Evolutionary conservation across 2,797 vertebrate species (phyloP), one percentile per base, ranked within the genome.

Genomic region (Pantherophis vulpinus): DNA sequence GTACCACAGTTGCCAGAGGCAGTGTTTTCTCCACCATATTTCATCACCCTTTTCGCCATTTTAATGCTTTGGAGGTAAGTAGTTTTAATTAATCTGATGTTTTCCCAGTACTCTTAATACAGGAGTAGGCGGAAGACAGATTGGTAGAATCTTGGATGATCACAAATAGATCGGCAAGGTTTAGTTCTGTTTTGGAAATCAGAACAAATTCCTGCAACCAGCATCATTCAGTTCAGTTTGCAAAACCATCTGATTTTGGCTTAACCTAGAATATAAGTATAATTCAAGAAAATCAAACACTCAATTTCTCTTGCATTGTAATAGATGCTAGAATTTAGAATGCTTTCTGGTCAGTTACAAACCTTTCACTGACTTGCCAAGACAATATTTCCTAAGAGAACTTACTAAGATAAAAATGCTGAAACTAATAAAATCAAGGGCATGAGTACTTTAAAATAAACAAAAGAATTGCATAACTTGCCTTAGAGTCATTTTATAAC

Each of bases 401-500:
- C 32, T 1, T 51, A 29, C 14, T 70, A 23, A 20, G 61, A 55
- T 60, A 61, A 70, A 79, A 92, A 79, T 16, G 2, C 54, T 54
- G 13, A 2, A 58, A 87, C 58, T 91, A 32, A 29, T 89, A 47
- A 42, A 63, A 27, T 32, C 0, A 83, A 2, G 93, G 91, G 27
- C 4, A 59, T 86, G 47, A 58, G 10, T 29, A 25, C 8, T 87
- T 93, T 87, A 86, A 87, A 4, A 89, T n/a, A 70, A 55, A 94
- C 90, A 32, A 94, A 88, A 60, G 18, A 94, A 92, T 66, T 42
- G 23, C 55, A 86, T 94, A 91, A 93, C 61, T 29, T 56, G 66
- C 92, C 60, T 12, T 42, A 23, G 89, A 86, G 29, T 91, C 92
- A 95, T 96, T 96, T 87, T 95, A 93, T 88, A 96, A 95, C 59